These are phyloP conservation scores for Sebastes minor DNA, from an alignment of 2,797 vertebrate genomes.

Conservation along the genomic window DNA sequence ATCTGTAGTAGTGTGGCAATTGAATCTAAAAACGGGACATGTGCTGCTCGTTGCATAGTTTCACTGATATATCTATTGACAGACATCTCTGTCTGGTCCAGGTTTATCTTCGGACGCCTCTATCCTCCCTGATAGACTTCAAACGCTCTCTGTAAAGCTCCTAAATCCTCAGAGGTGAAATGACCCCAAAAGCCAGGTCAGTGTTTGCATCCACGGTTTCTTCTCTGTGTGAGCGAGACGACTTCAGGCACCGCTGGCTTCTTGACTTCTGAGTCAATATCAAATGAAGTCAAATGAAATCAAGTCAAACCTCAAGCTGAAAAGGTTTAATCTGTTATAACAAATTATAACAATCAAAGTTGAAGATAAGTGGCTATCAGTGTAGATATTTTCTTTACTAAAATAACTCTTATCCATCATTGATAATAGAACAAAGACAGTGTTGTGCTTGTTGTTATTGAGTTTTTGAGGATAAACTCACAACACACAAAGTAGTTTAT, in stretches of 20 bases:
- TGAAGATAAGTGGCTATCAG: background rate
- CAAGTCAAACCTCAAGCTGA: background rate
- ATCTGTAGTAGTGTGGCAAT: background rate
- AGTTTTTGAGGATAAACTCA: background rate
- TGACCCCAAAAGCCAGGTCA: slow-evolving; percentile 76
- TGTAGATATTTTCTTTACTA: background rate
- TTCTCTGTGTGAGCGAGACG: slow-evolving; percentile 20
- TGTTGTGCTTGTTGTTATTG: background rate
- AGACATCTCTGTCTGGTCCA: slow-evolving; percentile 44
- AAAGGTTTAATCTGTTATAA: background rate
- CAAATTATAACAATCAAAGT: background rate
- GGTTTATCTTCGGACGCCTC: slow-evolving; percentile 25
- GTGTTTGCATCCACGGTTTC: slow-evolving; percentile 17
- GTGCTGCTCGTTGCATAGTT: background rate
- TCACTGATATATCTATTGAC: slow-evolving; percentile 3
- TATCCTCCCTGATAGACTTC: slow-evolving; percentile 62
- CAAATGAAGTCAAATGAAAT: slow-evolving; percentile 10
- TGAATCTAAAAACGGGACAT: background rate
- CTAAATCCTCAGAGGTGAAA: slow-evolving; percentile 71
- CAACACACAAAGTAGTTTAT: background rate
- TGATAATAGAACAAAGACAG: background rate
- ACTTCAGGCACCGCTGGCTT: slow-evolving; percentile 41
- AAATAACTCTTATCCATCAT: background rate
- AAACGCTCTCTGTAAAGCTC: slow-evolving; percentile 51
- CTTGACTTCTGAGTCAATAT: slow-evolving; percentile 18